Evolutionary conservation across 2,888 invertebrate genomes (phyloP).

Genomic region (Crematogaster levior): DNA sequence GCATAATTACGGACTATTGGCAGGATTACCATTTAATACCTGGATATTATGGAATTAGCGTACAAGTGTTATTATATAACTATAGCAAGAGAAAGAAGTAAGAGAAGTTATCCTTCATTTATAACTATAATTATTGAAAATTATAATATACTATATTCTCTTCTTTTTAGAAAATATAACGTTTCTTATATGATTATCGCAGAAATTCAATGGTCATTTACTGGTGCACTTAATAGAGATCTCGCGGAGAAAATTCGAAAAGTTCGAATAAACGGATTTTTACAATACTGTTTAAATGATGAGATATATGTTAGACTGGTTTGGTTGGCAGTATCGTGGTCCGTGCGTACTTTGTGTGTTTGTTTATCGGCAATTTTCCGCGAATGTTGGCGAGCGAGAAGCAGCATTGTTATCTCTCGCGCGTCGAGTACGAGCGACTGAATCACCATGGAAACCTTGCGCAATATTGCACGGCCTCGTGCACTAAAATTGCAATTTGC

Average conservation of each 20-base stretch:
- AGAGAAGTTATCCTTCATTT: background rate
- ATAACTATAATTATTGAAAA: background rate
- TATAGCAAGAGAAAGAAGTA: background rate
- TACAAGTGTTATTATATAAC: conserved; percentile 6
- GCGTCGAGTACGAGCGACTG: conserved; percentile 32
- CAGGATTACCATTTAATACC: conserved; percentile 33
- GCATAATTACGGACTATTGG: conserved; percentile 34
- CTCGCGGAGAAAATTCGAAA: conserved; percentile 11
- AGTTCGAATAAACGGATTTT: background rate
- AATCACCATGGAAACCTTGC: conserved; percentile 45
- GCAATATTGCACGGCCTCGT: conserved; percentile 41
- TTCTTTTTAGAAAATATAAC: background rate
- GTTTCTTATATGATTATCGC: background rate
- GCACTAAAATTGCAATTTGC: conserved; percentile 51
- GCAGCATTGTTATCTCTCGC: conserved; percentile 41
- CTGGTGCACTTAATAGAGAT: background rate
- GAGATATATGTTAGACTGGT: conserved; percentile 2
- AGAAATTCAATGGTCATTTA: conserved; percentile 5
- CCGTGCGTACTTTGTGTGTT: background rate
- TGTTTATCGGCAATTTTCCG: conserved; percentile 41
- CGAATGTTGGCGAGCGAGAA: conserved; percentile 31
- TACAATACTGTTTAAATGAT: background rate
- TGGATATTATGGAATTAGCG: conserved; percentile 26
- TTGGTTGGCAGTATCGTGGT: background rate
- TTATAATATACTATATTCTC: background rate